Evolutionary conservation across 2,113 vertebrate species (phyloP).

Genomic region (Alethe castanea): DNA sequence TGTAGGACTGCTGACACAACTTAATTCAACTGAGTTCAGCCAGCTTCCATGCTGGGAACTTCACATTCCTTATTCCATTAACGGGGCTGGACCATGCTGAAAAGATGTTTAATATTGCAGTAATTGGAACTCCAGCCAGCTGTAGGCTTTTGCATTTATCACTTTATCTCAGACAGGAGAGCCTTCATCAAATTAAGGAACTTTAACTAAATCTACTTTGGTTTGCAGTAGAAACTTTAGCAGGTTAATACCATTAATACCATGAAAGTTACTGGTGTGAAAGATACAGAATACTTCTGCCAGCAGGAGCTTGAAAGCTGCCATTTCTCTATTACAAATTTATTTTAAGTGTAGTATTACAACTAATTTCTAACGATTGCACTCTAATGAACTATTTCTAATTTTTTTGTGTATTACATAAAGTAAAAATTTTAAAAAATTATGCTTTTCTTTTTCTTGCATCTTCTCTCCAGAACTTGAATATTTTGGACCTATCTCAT

Average conservation of each 20-base stretch:
- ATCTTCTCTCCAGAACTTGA: slow-evolving; percentile 76
- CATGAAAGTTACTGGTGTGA: neutral
- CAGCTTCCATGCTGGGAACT: neutral
- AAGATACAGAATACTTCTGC: neutral
- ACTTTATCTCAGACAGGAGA: neutral
- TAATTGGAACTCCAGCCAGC: neutral
- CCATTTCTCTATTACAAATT: neutral
- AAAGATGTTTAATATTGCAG: neutral
- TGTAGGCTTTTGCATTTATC: neutral
- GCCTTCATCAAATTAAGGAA: neutral
- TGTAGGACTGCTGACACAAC: neutral
- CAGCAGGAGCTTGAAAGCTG: neutral
- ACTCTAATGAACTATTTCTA: neutral
- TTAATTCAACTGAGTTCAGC: neutral
- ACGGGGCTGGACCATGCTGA: rapidly evolving
- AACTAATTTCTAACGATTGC: neutral
- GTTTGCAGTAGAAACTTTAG: neutral
- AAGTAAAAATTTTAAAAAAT: neutral
- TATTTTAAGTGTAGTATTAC: neutral
- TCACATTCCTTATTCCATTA: neutral
- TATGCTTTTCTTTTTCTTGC: neutral
- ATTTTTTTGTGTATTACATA: neutral
- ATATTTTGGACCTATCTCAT: slow-evolving; percentile 82
- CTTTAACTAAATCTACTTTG: neutral
- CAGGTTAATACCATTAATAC: neutral